Percentiles rank a stretch among this genome's conserved stretches.
Evolutionary conservation across 53 echinoderm and acorn worm species (phyloP).

Genomic region (Zoroaster sp.): DNA sequence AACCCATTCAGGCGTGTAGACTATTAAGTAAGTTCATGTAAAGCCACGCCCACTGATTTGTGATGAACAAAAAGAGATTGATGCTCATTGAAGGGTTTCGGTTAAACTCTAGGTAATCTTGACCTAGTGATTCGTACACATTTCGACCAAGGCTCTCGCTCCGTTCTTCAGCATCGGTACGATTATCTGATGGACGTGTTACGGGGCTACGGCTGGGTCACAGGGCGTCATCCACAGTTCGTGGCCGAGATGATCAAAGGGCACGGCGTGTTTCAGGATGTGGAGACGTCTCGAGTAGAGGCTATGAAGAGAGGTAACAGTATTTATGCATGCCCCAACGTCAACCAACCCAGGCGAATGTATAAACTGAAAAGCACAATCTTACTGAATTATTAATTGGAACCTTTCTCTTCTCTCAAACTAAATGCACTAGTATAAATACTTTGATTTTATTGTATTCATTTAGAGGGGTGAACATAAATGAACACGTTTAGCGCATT

Average conservation of each 20-base stretch:
- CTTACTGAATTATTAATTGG: no score
- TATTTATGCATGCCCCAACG: not conserved
- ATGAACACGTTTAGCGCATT: no score
- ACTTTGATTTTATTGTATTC: no score
- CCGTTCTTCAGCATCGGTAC: conserved; percentile 31
- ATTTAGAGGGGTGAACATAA: no score
- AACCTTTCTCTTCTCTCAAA: no score
- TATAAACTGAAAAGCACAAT: not conserved
- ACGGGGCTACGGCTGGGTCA: conserved; percentile 55
- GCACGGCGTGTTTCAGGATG: conserved; percentile 45
- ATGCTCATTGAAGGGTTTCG: no score
- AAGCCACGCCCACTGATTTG: no score
- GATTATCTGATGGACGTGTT: conserved; percentile 40
- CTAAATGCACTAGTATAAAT: no score
- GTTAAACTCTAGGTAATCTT: conserved; percentile 51
- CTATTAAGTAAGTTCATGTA: no score
- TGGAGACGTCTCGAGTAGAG: conserved; percentile 32
- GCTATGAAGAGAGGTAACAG: conserved; percentile 54
- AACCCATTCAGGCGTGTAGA: no score
- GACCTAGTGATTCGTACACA: conserved; percentile 63
- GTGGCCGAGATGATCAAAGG: conserved; percentile 38
- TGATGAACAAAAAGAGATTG: no score
- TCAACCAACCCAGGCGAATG: not conserved
- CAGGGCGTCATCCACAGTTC: conserved; percentile 41
- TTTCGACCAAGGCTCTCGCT: not conserved